Evolutionary conservation across 2,888 invertebrate genomes (phyloP).

Genomic region (Antitype chi): DNA sequence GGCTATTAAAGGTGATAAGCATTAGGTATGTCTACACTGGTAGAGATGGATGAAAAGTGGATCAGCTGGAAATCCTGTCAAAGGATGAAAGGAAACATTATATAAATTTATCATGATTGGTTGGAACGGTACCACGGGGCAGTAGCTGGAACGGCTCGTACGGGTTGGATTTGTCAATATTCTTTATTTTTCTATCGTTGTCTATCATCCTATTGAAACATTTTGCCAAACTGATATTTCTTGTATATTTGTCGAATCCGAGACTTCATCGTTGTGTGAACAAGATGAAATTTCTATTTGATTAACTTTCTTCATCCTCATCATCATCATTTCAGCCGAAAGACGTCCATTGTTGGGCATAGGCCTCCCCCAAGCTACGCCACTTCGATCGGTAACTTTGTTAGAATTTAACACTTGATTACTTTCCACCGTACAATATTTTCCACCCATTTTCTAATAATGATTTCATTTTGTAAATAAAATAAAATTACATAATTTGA

Average conservation of each 20-base stretch:
- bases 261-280: neutral
- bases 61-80: neutral
- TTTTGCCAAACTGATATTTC: neutral
- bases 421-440: neutral
- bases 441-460: no score
- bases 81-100: neutral
- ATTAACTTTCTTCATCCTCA: no score
- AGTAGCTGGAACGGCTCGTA: neutral
- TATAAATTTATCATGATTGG: neutral
- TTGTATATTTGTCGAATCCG: neutral
- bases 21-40: conserved; percentile 34
- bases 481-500: no score
- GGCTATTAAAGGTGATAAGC: conserved; percentile 35
- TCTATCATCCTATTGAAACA: neutral
- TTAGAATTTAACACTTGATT: neutral
- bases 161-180: no score
- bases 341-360: no score
- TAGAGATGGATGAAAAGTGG: neutral
- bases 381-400: no score
- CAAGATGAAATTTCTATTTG: neutral
- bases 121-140: no score
- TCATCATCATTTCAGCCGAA: no score
- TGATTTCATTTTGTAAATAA: neutral
- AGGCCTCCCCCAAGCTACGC: no score
- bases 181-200: no score